Conservation (phyloP, 1,140 invertebrate genomes). For the Holotrichia oblita region DNA sequence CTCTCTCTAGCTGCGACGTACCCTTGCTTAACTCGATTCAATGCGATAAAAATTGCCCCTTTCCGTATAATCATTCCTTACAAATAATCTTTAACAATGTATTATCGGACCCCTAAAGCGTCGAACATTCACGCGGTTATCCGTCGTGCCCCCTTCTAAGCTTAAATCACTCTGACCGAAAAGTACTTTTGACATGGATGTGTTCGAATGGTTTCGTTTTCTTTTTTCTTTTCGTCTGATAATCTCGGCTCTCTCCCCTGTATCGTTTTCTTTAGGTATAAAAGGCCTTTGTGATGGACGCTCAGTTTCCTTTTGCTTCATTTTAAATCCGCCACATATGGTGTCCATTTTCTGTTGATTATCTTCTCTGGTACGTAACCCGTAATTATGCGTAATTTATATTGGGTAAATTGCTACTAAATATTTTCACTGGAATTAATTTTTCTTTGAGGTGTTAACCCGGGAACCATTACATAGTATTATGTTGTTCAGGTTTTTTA, state of each 20-base stretch:
- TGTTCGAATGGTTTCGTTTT: neutral
- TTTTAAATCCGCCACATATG: constrained; percentile 1
- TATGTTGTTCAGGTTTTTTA: too few species aligned
- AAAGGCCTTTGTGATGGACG: neutral
- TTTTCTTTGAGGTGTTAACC: too few species aligned
- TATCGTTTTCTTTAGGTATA: neutral
- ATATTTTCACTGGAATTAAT: too few species aligned
- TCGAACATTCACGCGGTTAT: constrained; percentile 12
- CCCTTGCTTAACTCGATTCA: neutral
- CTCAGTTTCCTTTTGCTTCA: neutral
- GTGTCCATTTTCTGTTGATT: neutral
- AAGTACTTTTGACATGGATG: neutral
- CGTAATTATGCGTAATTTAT: constrained; percentile 9
- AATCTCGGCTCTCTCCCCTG: neutral
- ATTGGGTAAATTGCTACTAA: constrained; percentile 1
- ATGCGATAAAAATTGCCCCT: neutral
- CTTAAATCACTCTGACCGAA: neutral
- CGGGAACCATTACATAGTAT: too few species aligned
- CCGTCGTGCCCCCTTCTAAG: constrained; percentile 1
- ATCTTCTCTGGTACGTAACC: neutral
- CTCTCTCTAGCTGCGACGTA: too few species aligned
- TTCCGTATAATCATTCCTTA: constrained; percentile 7
- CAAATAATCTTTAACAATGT: constrained; percentile 13
- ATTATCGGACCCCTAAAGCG: constrained; percentile 11
- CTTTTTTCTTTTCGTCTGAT: neutral